Evolutionary conservation across 2,113 vertebrate species (phyloP), one percentile per base, ranked within the genome.

Genomic region (Phrynosoma platyrhinos): DNA sequence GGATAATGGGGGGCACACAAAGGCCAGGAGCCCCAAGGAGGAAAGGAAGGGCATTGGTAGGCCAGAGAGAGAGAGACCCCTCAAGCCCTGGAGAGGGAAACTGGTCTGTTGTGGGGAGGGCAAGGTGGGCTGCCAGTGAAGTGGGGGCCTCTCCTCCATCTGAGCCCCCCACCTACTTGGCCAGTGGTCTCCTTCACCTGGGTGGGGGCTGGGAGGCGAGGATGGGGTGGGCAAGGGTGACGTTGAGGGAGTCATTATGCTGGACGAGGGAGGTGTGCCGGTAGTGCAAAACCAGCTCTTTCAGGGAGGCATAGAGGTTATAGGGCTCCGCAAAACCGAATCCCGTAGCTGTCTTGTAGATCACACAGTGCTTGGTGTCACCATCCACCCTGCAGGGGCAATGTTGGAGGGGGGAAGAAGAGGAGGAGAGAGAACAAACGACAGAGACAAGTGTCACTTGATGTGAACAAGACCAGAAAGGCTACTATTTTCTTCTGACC

Each of bases 271-370:
- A 99, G 0, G 98, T 98, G 87, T 98, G 98, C 94, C 98, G 98
- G 97, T 99, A 99, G 96, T 99, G 98, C 93, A 98, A 96, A 89
- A 99, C 98, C 95, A 99, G 96, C 91, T 98, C 98, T 96, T 98
- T 98, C 82, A 98, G 97, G 9, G 98, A 98, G 1, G 97, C 97
- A 18, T 98, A 99, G 82, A 99, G 97, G 94, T 99, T 98, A 97
- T 98, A 98, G 91, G 98, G 98, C 81, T 99, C 98, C 0, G 98
- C 98, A 0, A 99, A 99, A 89, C 98, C 98, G 0, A 98, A 98
- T 86, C 98, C 98, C 0, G 98, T 98, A 18, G 94, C 96, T 0
- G 98, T 98, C 96, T 98, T 98, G 97, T 97, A 98, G 97, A 99
- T 98, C 90, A 98, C 97, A 0, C 98, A 98, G 97, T 98, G 98